These are phyloP conservation scores for Thomomys bottae DNA, from an alignment of 2,113 vertebrate species.

Conservation along the genomic window DNA sequence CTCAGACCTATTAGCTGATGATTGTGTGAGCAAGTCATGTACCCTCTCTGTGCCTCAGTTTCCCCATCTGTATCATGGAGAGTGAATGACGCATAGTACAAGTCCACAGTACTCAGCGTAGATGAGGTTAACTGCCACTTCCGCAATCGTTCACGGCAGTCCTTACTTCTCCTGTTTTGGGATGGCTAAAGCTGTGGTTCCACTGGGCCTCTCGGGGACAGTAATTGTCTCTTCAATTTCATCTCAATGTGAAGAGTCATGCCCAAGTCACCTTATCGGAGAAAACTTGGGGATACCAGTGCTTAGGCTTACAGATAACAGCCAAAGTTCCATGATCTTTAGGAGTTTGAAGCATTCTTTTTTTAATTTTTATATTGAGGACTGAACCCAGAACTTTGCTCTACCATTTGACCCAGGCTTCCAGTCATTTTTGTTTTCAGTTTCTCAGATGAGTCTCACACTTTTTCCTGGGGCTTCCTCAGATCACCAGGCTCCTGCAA, in stretches of 20 bases:
- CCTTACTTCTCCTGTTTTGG: background rate
- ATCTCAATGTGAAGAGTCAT: background rate
- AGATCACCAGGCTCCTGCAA: too few species aligned
- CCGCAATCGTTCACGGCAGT: rapidly evolving
- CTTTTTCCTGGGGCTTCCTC: too few species aligned
- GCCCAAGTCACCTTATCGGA: background rate
- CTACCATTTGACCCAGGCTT: too few species aligned
- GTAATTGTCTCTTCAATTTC: background rate
- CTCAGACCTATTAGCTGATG: background rate
- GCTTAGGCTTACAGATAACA: background rate
- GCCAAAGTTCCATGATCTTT: background rate
- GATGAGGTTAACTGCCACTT: background rate
- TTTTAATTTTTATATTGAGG: too few species aligned
- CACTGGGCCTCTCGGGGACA: background rate
- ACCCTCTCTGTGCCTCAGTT: background rate
- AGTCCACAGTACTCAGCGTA: background rate
- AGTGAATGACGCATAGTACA: background rate
- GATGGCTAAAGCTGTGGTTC: background rate
- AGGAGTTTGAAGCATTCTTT: background rate
- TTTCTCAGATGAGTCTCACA: too few species aligned
- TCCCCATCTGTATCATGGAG: background rate
- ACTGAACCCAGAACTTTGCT: too few species aligned
- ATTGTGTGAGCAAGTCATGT: slow-evolving; percentile 16
- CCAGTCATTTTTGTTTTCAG: too few species aligned
- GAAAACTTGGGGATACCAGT: background rate